These are phyloP conservation scores for Melanotaenia pygmaea DNA, from an alignment of 2,797 vertebrate genomes.

Conservation along the genomic window DNA sequence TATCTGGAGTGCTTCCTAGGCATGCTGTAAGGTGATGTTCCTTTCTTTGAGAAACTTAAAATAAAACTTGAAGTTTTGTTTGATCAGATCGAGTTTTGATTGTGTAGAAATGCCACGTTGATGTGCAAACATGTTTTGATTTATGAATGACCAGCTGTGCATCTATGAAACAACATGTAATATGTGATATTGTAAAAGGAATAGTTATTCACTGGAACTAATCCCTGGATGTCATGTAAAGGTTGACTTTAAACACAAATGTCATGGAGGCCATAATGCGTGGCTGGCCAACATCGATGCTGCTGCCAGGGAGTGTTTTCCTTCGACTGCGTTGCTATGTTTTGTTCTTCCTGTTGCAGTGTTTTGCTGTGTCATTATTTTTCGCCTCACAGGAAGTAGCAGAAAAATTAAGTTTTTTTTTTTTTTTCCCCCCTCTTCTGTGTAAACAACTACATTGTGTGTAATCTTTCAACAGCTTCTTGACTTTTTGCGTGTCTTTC, in stretches of 20 bases:
- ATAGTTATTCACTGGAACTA: not conserved
- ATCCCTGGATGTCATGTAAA: not conserved
- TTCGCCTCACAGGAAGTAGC: slow-evolving; percentile 59
- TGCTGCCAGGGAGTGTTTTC: slow-evolving; percentile 36
- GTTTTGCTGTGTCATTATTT: slow-evolving; percentile 70
- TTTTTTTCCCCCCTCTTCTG: not conserved
- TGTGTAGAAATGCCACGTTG: not conserved
- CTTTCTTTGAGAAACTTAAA: slow-evolving; percentile 1
- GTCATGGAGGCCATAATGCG: not conserved
- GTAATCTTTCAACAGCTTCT: slow-evolving; percentile 22
- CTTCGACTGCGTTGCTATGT: slow-evolving; percentile 51
- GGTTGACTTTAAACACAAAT: not conserved
- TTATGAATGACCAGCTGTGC: not conserved
- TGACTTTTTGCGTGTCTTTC: slow-evolving; percentile 30
- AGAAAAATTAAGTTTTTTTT: slow-evolving; percentile 26
- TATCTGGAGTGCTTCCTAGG: slow-evolving; percentile 25
- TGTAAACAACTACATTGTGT: slow-evolving; percentile 16
- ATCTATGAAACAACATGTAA: not conserved
- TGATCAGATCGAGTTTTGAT: not conserved
- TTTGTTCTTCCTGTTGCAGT: slow-evolving; percentile 53
- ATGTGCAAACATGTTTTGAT: not conserved
- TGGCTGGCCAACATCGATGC: not conserved
- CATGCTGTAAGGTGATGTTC: slow-evolving; percentile 69
- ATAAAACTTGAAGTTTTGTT: not conserved
- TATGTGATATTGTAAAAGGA: not conserved